Evolutionary conservation across 2,113 vertebrate genomes (phyloP).

Genomic region (Oryzias celebensis): DNA sequence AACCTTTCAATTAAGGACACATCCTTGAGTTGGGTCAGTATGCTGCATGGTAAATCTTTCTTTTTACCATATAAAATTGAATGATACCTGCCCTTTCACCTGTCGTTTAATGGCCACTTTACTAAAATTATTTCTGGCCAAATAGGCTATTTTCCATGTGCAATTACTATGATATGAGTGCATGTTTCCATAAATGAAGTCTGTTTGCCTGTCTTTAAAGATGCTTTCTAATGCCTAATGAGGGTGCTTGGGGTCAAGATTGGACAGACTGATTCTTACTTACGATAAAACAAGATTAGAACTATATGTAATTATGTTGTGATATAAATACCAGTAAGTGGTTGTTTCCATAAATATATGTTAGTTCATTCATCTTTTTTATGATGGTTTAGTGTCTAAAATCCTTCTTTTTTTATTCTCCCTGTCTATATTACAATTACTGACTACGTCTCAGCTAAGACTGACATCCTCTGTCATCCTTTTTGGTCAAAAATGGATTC

Average conservation of each 20-base stretch:
- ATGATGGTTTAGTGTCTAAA: slow-evolving; percentile 37
- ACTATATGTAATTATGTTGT: slow-evolving; percentile 41
- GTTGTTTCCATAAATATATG: slow-evolving; percentile 71
- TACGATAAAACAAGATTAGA: slow-evolving; percentile 57
- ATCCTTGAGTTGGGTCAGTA: slow-evolving; percentile 33
- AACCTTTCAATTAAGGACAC: slow-evolving; percentile 30
- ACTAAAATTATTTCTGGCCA: slow-evolving; percentile 48
- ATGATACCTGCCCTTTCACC: slow-evolving; percentile 52
- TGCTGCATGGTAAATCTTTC: slow-evolving; percentile 34
- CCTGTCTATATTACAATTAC: slow-evolving; percentile 46
- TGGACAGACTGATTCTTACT: slow-evolving; percentile 64
- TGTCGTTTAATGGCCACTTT: slow-evolving; percentile 51
- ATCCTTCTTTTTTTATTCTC: slow-evolving; percentile 32
- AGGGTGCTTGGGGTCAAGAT: slow-evolving; percentile 59
- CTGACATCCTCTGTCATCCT: slow-evolving; percentile 16
- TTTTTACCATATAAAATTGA: slow-evolving; percentile 36
- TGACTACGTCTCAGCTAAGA: slow-evolving; percentile 29
- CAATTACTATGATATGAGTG: slow-evolving; percentile 46
- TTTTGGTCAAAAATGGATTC: slow-evolving; percentile 39
- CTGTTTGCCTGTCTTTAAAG: slow-evolving; percentile 55
- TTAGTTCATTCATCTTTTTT: slow-evolving; percentile 63
- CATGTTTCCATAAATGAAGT: slow-evolving; percentile 48
- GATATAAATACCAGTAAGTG: slow-evolving; percentile 65
- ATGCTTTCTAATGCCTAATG: slow-evolving; percentile 55
- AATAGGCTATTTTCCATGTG: slow-evolving; percentile 48